Base-by-base conservation (phyloP, 2,797 vertebrate species). In the Enteromius fasciolatus region DNA sequence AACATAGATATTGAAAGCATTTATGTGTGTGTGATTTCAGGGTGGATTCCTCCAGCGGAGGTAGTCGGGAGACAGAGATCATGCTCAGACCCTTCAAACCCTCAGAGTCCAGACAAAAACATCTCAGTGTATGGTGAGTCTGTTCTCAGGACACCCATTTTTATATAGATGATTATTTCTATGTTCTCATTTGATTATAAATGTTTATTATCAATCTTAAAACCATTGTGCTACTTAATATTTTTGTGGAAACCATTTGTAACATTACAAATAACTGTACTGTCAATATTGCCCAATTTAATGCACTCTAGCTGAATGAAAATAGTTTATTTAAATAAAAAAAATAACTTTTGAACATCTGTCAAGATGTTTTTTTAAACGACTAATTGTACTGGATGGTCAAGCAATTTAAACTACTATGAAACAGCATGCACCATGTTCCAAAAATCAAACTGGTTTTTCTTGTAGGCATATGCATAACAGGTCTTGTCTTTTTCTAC, bases 1-100 rank as follows among this genome's bases (percentile, higher is more conserved):
- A 54, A 33, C n/a, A 28, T 3, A 46, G 15, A 28, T 14, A 52
- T 12, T 57, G 8, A 18, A 66, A 33, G 12, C 3, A 52, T 25
- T 7, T 41, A 2, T 73, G 25, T 86, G 44, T 48, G 57, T 76
- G 8, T 85, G 23, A 57, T 83, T 61, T 72, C 92, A 91, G 92
- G 83, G 66, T 91, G 92, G 93, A 98, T 95, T 93, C 90, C 95
- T 88, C 85, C 92, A 86, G 88, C 95, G 85, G 95, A 97, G 89
- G 90, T 92, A 20, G 93, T 95, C 31, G 94, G 95, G 89, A 92
- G 97, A 90, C 97, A 97, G 92, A 94, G 97, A 84, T 98, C 97
- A 28, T 97, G 96, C 87, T 99, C 98, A 36, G 98, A 99, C 93
- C 97, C 97, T 83, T 95, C 94, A 86, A 94, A 95, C 91, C 94